Conservation (phyloP, 1,140 invertebrate species). For the Cotesia vestalis region DNA sequence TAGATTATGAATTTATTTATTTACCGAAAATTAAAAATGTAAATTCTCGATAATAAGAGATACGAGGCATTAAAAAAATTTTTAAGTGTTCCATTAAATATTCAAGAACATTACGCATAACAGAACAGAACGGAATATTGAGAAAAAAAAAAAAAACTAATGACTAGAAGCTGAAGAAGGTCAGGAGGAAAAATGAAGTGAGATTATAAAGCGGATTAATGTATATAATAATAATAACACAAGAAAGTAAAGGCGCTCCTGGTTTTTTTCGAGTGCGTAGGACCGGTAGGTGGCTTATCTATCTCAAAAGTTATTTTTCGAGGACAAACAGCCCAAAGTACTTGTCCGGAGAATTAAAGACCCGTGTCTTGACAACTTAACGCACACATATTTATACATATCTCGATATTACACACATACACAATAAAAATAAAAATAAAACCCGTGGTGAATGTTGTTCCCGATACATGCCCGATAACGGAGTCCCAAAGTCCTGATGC, state of each 20-base stretch:
- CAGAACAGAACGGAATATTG: no score
- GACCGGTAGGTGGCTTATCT: constrained; percentile 24
- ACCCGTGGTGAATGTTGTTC: no score
- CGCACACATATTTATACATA: background rate
- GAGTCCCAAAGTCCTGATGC: constrained; percentile 9
- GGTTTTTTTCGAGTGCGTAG: constrained; percentile 11
- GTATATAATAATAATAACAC: no score
- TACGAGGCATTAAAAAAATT: no score
- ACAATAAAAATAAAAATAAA: no score
- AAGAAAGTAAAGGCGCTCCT: background rate
- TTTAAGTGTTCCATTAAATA: no score
- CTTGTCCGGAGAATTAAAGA: background rate
- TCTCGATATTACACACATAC: background rate
- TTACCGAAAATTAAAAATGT: no score
- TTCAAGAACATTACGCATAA: no score
- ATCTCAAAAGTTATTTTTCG: constrained; percentile 22
- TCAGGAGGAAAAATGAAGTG: background rate
- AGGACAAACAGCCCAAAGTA: constrained; percentile 23
- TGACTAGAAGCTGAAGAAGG: background rate
- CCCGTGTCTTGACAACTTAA: constrained; percentile 8
- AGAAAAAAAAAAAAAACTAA: no score
- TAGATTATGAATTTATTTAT: no score
- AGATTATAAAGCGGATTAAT: constrained; percentile 6
- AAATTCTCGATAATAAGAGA: no score
- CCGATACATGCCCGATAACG: constrained; percentile 27